Conservation (phyloP, 2,113 vertebrate species). For the Trogon melanurus region DNA sequence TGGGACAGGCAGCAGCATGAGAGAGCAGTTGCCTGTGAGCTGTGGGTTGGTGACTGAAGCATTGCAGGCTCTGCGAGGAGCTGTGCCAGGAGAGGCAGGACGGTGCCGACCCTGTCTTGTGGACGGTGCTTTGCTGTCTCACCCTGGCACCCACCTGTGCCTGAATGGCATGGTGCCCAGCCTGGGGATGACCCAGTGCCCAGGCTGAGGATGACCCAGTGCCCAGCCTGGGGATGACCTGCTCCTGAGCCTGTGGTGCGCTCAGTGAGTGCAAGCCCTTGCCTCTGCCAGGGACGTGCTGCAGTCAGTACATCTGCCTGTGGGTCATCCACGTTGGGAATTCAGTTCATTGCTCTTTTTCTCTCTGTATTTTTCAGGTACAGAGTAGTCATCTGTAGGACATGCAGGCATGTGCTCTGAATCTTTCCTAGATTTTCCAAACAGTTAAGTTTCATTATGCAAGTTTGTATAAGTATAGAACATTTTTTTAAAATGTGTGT, state of each 20-base stretch:
- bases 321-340: neutral
- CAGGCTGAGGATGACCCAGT: neutral
- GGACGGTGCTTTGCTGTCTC: neutral
- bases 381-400: neutral
- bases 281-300: rapidly evolving
- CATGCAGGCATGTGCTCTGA: neutral
- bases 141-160: neutral
- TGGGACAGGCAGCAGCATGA: rapidly evolving
- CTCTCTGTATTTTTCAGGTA: neutral
- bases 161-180: neutral
- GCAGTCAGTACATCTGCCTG: neutral
- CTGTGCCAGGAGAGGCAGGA: neutral
- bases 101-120: neutral
- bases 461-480: neutral
- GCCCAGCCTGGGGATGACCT: neutral
- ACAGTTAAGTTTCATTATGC: neutral
- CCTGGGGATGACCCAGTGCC: neutral
- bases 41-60: rapidly evolving
- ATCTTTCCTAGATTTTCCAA: neutral
- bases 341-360: neutral
- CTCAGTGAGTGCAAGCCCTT: rapidly evolving
- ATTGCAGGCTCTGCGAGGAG: neutral
- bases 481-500: neutral
- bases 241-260: rapidly evolving
- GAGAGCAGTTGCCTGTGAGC: neutral